Conservation (phyloP, 1,140 invertebrate genomes). For the Drosophila sproati region DNA sequence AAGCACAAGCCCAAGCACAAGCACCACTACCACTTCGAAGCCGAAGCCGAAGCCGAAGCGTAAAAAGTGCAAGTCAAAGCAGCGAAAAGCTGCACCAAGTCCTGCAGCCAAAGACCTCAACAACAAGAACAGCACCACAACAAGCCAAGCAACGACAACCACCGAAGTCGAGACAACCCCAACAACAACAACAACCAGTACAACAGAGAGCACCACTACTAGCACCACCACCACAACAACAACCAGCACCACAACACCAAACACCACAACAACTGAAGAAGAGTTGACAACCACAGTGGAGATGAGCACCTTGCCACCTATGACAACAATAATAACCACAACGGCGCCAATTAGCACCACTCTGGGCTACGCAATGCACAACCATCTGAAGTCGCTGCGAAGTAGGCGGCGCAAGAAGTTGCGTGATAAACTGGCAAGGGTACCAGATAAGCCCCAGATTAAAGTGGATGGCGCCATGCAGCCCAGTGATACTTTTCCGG, state of each 20-base stretch:
- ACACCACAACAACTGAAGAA: slow-evolving; percentile 3
- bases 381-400: slow-evolving; percentile 8
- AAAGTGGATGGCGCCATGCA: slow-evolving; percentile 58
- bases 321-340: slow-evolving; percentile 1
- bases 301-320: not conserved
- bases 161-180: not conserved
- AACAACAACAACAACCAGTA: not conserved
- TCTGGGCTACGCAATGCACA: not conserved
- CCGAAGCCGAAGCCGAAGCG: not conserved
- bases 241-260: not conserved
- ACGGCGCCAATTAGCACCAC: not conserved
- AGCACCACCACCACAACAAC: slow-evolving; percentile 5
- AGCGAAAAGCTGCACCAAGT: not conserved
- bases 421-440: slow-evolving; percentile 8
- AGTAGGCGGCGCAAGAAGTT: slow-evolving; percentile 9
- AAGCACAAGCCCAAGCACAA: not conserved
- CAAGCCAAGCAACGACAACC: not conserved
- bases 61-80: slow-evolving; percentile 20
- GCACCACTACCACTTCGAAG: not conserved
- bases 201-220: slow-evolving; percentile 5
- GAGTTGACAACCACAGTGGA: slow-evolving; percentile 1
- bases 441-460: slow-evolving; percentile 59
- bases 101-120: not conserved
- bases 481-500: slow-evolving; percentile 56
- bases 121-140: slow-evolving; percentile 9